A percentile compares a stretch with the other conserved stretches of the same genome.
Conservation (phyloP, 2,797 vertebrate genomes). For the Bovichtus variegatus region DNA sequence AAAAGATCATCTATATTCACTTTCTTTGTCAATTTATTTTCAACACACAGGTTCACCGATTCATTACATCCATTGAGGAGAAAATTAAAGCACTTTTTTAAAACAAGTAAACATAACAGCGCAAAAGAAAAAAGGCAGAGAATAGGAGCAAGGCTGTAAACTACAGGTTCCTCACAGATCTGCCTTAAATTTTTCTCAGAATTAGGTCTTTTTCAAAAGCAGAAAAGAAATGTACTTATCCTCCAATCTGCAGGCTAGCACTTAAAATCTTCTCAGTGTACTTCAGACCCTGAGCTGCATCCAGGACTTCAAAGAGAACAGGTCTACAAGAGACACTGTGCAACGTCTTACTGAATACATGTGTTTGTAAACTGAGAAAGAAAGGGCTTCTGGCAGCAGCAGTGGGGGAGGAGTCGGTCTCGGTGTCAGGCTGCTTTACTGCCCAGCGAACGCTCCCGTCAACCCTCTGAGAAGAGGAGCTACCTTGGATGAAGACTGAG, state of each 20-base stretch:
- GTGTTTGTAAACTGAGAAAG: slow-evolving; percentile 18
- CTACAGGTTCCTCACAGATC: slow-evolving; percentile 14
- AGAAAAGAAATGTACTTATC: slow-evolving; percentile 26
- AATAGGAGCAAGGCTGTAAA: neutral
- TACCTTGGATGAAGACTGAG: slow-evolving; percentile 22
- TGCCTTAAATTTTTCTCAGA: slow-evolving; percentile 17
- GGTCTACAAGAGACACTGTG: slow-evolving; percentile 24
- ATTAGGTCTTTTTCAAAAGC: slow-evolving; percentile 12
- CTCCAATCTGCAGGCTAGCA: slow-evolving; percentile 36
- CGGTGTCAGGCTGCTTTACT: slow-evolving; percentile 52
- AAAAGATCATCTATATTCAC: neutral
- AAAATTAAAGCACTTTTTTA: too few relatives aligned
- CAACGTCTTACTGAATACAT: slow-evolving; percentile 15
- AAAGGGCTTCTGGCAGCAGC: slow-evolving; percentile 39
- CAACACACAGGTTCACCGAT: neutral
- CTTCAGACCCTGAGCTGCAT: slow-evolving; percentile 21
- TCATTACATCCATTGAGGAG: neutral
- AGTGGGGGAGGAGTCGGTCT: slow-evolving; percentile 23
- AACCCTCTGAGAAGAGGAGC: slow-evolving; percentile 44
- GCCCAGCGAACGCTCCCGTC: slow-evolving; percentile 51
- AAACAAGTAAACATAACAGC: neutral
- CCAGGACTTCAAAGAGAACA: slow-evolving; percentile 47
- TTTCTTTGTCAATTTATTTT: neutral
- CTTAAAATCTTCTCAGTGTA: slow-evolving; percentile 39
- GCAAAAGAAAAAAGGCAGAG: neutral